Conservation (phyloP, 2,888 invertebrate species). For the Allygus modestus region DNA sequence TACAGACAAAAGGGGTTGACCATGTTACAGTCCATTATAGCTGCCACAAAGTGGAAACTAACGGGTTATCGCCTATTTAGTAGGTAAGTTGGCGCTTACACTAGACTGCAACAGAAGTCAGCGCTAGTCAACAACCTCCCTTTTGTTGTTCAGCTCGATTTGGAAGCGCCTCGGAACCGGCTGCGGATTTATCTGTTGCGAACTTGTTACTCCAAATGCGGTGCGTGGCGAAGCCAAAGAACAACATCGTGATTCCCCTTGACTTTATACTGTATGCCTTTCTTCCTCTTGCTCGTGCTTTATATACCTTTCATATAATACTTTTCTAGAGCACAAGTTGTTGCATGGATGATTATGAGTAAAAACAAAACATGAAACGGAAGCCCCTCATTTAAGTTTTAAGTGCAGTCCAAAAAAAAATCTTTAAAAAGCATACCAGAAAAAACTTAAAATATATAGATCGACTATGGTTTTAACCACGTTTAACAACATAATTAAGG, state of each 20-base stretch:
- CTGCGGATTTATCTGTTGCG: slow-evolving; percentile 3
- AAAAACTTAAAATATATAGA: too few relatives aligned
- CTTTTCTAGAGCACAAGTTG: too few relatives aligned
- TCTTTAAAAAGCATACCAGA: too few relatives aligned
- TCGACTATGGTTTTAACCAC: too few relatives aligned
- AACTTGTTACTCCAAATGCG: slow-evolving; percentile 27
- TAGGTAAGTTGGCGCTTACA: not conserved
- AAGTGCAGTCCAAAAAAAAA: too few relatives aligned
- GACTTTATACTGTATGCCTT: too few relatives aligned
- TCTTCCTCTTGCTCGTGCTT: too few relatives aligned
- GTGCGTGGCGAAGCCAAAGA: not conserved
- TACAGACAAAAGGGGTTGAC: not conserved
- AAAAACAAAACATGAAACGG: too few relatives aligned
- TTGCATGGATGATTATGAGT: too few relatives aligned
- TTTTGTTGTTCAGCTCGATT: not conserved
- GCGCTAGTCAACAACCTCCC: not conserved
- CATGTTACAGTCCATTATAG: not conserved
- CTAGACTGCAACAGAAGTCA: not conserved
- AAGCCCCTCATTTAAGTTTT: too few relatives aligned
- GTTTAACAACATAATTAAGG: too few relatives aligned
- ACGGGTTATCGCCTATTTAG: not conserved
- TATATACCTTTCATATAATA: too few relatives aligned
- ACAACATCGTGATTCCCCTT: not conserved
- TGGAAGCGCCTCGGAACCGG: not conserved
- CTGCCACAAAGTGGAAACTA: not conserved